Conservation (phyloP, 2,797 vertebrate genomes). For the Eospalax fontanierii region DNA sequence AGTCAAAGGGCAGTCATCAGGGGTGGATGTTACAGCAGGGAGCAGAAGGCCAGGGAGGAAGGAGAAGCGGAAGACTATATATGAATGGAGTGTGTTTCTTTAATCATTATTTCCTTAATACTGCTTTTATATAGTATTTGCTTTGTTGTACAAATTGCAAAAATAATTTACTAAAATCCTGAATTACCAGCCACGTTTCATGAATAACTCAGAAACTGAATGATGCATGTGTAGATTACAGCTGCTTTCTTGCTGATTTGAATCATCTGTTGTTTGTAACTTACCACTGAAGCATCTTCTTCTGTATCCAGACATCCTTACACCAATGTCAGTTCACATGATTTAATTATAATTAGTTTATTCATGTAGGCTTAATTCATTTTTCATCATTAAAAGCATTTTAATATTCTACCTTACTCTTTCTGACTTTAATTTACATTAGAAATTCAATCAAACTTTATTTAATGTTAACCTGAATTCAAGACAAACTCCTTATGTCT, state of each 20-base stretch:
- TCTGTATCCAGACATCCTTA: not conserved
- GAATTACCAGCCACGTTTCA: not conserved
- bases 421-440: not conserved
- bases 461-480: not conserved
- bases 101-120: not conserved
- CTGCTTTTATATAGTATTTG: not conserved
- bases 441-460: constrained; percentile 13
- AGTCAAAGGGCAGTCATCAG: not conserved
- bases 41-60: not conserved
- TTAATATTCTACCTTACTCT: not conserved
- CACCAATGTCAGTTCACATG: not conserved
- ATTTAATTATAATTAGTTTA: not conserved
- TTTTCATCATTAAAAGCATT: not conserved
- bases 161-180: not conserved
- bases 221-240: not conserved
- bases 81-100: not conserved
- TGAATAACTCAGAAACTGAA: not conserved
- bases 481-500: not conserved
- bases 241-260: not conserved
- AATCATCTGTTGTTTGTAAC: constrained; percentile 34
- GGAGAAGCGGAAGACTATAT: too few relatives aligned
- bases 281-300: not conserved
- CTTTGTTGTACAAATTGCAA: not conserved
- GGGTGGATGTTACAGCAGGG: not conserved
- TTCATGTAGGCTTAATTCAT: not conserved